Evolutionary conservation across 2,888 invertebrate genomes (phyloP), one percentile per base, ranked within the genome.

Genomic region (Ormyrus nitidulus): DNA sequence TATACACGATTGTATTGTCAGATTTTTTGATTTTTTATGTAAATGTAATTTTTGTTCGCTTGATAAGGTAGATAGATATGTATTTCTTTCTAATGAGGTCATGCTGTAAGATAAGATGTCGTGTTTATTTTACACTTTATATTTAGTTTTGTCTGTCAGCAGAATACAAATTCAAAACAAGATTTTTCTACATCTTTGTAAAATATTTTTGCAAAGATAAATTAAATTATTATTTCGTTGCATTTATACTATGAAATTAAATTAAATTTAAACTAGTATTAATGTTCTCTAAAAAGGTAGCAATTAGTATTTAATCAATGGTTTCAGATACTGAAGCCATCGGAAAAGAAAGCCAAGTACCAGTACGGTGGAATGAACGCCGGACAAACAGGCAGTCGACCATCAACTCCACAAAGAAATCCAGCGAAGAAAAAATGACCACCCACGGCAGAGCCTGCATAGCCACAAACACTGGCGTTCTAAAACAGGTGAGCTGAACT

Each of bases 321-420:
- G 58, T 58, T 78, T 81, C 91, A 99, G 99, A 99, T 99, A 88
- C 92, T 99, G 91, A 99, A 99, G 92, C 99, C 99, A 88, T 99
- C 99, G 82, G 99, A 99, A 93, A 99, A 99, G 93, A 99, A 99
- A 92, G 99, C 99, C 86, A 99, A 99, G 92, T 99, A 99, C 92
- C 97, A 98, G 91, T 99, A 99, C 92, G 95, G 95, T 87, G 96
- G 96, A 86, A 94, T 96, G 92, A 96, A 96, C 91, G 95, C 96
- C 83, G 89, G 87, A 10, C 90, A 90, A 76, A 85, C 88, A 0
- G 88, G 86, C 66, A 95, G 95, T 83, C 94, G 98, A 92, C 95
- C 96, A 84, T 94, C 95, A 85, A 96, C 96, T 88, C 96, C 96
- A 85, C 96, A 96, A 89, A 94, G 95, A 89, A 95, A 95, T 92